Conservation (phyloP, 2,888 invertebrate genomes). For the Hirtodrosophila duncani region DNA sequence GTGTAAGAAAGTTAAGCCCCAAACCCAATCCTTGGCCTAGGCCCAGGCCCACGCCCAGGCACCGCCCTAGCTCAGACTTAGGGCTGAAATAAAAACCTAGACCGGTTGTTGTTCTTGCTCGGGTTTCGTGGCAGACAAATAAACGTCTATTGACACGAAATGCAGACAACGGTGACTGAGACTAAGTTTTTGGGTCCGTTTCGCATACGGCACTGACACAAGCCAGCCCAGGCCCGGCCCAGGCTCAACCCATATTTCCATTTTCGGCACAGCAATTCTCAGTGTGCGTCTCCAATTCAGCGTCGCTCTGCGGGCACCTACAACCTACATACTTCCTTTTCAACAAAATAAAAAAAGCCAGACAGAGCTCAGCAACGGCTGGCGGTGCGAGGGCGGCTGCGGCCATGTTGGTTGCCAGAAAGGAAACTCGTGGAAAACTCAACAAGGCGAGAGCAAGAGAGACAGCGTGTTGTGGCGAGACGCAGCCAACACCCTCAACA, state of each 20-base stretch:
- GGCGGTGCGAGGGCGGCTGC: conserved; percentile 19
- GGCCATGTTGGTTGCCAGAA: conserved; percentile 28
- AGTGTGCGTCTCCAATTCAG: not conserved
- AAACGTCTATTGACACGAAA: conserved; percentile 55
- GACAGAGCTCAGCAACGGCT: conserved; percentile 43
- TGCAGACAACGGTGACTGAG: conserved; percentile 24
- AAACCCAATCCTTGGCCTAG: conserved; percentile 19
- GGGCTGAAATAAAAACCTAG: conserved; percentile 43
- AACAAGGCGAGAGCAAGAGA: not conserved
- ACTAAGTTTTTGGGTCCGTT: no score
- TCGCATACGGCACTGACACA: no score
- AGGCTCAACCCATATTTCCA: no score
- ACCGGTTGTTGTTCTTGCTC: conserved; percentile 2
- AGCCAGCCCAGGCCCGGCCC: no score
- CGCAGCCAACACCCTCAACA: no score
- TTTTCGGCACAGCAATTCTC: conserved; percentile 3
- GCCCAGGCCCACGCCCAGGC: conserved; percentile 75
- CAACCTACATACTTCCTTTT: conserved; percentile 71
- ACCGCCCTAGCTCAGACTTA: conserved; percentile 80
- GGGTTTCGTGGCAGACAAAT: conserved; percentile 66
- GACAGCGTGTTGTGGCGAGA: no score
- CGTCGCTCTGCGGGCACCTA: conserved; percentile 45
- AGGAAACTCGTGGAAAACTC: conserved; percentile 3
- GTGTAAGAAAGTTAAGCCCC: conserved; percentile 6
- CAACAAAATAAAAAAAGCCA: conserved; percentile 36